These are phyloP conservation scores for Furcula furcula DNA, from an alignment of 2,888 invertebrate genomes.

Conservation along the genomic window DNA sequence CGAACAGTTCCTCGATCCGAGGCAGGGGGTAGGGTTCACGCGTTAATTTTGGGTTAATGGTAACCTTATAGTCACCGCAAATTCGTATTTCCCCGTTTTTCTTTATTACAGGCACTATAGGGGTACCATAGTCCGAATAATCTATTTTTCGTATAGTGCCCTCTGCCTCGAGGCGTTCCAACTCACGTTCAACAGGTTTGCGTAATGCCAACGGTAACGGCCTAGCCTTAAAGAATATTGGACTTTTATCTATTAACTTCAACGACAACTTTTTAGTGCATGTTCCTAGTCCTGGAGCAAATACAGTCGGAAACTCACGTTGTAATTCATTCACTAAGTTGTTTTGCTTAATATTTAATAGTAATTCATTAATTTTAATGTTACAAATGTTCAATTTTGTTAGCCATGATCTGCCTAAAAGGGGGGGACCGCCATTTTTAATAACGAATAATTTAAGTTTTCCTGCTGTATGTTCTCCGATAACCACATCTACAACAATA, in stretches of 20 bases:
- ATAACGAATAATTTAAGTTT: constrained; percentile 5
- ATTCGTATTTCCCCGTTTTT: constrained; percentile 14
- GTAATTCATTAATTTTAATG: not conserved
- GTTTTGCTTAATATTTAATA: not conserved
- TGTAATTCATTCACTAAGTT: not conserved
- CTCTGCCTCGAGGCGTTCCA: constrained; percentile 24
- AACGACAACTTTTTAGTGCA: constrained; percentile 3
- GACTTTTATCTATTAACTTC: constrained; percentile 3
- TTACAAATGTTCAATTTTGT: not conserved
- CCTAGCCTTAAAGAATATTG: constrained; percentile 14
- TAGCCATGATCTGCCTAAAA: constrained; percentile 10
- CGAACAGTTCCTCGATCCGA: constrained; percentile 15
- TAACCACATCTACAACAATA: constrained; percentile 2
- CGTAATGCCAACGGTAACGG: constrained; percentile 24
- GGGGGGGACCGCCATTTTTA: constrained; percentile 8
- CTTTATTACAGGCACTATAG: constrained; percentile 25
- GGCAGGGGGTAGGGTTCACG: constrained; percentile 21
- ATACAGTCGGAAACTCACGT: constrained; percentile 6
- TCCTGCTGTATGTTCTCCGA: not conserved
- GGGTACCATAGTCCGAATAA: constrained; percentile 30
- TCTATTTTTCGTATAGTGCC: constrained; percentile 25
- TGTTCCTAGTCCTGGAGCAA: constrained; percentile 4
- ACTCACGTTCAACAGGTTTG: constrained; percentile 20
- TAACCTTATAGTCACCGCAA: constrained; percentile 29
- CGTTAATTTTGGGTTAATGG: constrained; percentile 22